Percentiles rank a stretch among this genome's conserved stretches.
Conservation (phyloP, 2,888 invertebrate genomes). For the Macaria liturata region DNA sequence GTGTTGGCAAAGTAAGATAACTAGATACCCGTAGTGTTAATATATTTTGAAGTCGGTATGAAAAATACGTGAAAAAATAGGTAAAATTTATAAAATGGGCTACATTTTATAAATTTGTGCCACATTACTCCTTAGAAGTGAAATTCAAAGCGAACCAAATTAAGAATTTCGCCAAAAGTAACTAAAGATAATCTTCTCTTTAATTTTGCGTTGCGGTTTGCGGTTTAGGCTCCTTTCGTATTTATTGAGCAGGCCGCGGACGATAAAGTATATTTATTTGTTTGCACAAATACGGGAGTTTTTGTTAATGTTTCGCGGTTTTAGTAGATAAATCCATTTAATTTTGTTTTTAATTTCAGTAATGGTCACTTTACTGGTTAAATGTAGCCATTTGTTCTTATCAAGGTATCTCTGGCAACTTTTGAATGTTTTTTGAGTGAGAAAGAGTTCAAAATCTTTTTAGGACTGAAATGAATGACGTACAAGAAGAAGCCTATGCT, state of each 20-base stretch:
- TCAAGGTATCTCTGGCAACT: too few relatives aligned
- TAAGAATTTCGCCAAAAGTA: conserved; percentile 24
- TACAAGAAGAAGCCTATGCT: too few relatives aligned
- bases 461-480: too few relatives aligned
- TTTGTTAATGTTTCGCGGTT: conserved; percentile 14
- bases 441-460: too few relatives aligned
- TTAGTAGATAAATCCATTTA: conserved; percentile 12
- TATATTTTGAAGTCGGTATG: too few relatives aligned
- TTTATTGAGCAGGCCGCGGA: conserved; percentile 11
- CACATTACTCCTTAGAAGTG: too few relatives aligned
- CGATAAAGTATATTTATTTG: conserved; percentile 23
- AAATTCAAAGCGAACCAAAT: conserved; percentile 10
- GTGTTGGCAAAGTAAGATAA: too few relatives aligned
- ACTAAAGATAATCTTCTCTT: conserved; percentile 34
- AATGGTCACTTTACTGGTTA: conserved; percentile 4
- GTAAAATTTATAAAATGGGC: too few relatives aligned
- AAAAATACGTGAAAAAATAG: too few relatives aligned
- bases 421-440: too few relatives aligned
- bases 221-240: conserved; percentile 26
- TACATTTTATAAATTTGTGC: too few relatives aligned
- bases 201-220: conserved; percentile 40
- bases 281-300: conserved; percentile 13
- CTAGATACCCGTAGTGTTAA: too few relatives aligned
- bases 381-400: background rate
- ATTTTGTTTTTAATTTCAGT: conserved; percentile 12